Percentiles rank a stretch among this genome's conserved stretches.
Evolutionary conservation across 2,113 vertebrate genomes (phyloP).

Genomic region (Poeciliopsis prolifica): DNA sequence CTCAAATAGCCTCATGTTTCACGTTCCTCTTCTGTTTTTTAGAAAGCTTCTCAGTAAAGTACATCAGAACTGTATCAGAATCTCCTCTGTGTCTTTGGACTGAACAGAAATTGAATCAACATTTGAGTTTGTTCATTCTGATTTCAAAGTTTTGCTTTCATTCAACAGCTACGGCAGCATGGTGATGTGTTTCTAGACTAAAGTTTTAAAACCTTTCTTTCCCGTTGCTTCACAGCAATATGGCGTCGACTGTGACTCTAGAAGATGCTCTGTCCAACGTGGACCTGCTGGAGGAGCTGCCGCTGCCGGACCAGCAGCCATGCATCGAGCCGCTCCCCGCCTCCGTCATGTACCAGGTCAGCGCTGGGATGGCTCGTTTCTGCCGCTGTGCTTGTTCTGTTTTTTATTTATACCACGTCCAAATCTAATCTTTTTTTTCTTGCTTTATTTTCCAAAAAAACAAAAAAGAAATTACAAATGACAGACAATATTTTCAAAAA

Average conservation of each 20-base stretch:
- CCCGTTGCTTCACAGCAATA: constrained; percentile 67
- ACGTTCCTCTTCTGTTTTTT: background rate
- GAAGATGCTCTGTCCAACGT: constrained; percentile 98
- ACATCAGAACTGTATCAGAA: background rate
- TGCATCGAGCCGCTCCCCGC: constrained; percentile 97
- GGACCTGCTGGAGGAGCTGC: constrained; percentile 97
- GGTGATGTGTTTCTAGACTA: background rate
- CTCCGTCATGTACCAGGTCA: constrained; percentile 94
- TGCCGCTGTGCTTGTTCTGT: background rate
- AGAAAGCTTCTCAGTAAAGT: background rate
- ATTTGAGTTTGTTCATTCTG: background rate
- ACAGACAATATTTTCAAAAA: no score
- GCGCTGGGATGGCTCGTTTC: background rate
- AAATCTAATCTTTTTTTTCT: no score
- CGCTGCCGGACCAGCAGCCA: constrained; percentile 94
- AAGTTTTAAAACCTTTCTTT: background rate
- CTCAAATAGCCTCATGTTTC: background rate
- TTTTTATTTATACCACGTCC: no score
- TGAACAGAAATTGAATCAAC: background rate
- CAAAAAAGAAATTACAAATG: no score
- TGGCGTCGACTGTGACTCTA: constrained; percentile 94
- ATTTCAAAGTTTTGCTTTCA: background rate
- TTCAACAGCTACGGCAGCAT: background rate
- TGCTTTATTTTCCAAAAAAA: no score
- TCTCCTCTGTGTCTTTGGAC: no score